Percentiles rank a stretch among this genome's conserved stretches.
Evolutionary conservation across 2,113 vertebrate species (phyloP).

Genomic region (Otus sunia): DNA sequence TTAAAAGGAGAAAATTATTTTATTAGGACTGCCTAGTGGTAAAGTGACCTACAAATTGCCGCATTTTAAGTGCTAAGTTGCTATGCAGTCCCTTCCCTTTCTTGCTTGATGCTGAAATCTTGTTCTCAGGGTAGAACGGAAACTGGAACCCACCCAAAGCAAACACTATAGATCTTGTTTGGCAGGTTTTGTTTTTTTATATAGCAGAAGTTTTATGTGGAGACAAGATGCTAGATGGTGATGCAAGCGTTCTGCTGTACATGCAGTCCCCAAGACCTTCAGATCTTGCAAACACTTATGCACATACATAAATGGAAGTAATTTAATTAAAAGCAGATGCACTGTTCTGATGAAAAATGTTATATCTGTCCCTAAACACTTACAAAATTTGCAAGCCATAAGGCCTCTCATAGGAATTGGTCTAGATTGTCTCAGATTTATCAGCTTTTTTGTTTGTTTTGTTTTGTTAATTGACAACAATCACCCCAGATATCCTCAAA

Average conservation of each 20-base stretch:
- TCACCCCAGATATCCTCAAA: background rate
- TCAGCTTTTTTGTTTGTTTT: background rate
- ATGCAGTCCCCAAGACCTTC: background rate
- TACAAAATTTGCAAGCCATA: background rate
- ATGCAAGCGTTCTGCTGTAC: background rate
- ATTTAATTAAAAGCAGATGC: conserved; percentile 24
- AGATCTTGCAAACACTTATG: background rate
- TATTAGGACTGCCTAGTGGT: background rate
- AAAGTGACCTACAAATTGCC: background rate
- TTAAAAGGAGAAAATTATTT: background rate
- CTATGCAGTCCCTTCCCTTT: background rate
- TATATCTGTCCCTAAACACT: background rate
- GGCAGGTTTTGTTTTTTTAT: background rate
- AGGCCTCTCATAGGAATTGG: background rate
- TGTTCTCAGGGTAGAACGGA: background rate
- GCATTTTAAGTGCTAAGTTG: background rate
- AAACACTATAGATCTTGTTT: conserved; percentile 4
- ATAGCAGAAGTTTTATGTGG: background rate
- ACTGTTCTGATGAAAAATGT: background rate
- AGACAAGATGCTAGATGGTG: background rate
- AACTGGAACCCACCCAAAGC: conserved; percentile 17
- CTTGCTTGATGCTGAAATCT: background rate
- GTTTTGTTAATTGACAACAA: background rate
- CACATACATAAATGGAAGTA: background rate
- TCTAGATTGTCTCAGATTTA: background rate